phyloP scores from a whole-genome alignment of 2,888 invertebrate genomes.

The Microctonus aethiopoides region DNA sequence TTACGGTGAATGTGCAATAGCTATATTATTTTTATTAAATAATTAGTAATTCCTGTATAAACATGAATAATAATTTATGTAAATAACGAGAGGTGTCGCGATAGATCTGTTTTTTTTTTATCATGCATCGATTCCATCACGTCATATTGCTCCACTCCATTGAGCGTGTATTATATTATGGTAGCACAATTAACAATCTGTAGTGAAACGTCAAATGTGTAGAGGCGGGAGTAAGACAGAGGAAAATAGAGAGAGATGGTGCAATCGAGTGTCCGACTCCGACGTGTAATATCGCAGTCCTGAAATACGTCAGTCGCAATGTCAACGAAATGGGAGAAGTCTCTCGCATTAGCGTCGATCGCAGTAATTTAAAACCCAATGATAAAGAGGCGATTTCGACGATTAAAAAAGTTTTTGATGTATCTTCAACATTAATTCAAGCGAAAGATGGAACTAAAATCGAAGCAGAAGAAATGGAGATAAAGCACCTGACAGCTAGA shows the following conservation, averaged over 20 bases:
- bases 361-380: conserved; percentile 36
- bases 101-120: not conserved
- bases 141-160: not conserved
- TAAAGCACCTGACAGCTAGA: not conserved
- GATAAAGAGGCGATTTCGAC: conserved; percentile 37
- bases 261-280: not conserved
- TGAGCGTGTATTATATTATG: conserved; percentile 16
- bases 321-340: conserved; percentile 52
- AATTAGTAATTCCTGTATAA: not conserved
- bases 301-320: conserved; percentile 39
- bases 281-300: not conserved
- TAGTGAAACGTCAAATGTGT: not conserved
- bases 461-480: conserved; percentile 18
- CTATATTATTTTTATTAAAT: not conserved
- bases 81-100: not conserved
- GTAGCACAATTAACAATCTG: conserved; percentile 16
- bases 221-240: not conserved
- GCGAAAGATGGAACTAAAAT: not conserved
- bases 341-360: conserved; percentile 46
- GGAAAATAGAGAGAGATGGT: not conserved
- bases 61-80: not conserved
- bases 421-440: conserved; percentile 30
- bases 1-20: not conserved
- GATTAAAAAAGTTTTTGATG: conserved; percentile 43
- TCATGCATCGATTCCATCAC: not conserved